Conservation (phyloP, 2,888 invertebrate species). For the Diadegma fenestrale region DNA sequence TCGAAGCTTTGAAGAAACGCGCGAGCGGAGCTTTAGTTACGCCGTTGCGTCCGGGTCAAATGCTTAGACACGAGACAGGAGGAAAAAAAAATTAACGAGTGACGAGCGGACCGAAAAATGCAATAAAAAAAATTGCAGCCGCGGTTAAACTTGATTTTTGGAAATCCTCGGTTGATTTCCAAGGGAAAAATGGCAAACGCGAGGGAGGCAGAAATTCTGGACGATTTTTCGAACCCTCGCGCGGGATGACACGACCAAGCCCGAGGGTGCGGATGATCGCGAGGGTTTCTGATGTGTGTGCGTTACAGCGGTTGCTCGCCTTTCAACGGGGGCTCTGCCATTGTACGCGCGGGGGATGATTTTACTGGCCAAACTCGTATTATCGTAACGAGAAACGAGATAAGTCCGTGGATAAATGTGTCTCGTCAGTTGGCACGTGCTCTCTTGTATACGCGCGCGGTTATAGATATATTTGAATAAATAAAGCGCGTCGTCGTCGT, state of each 20-base stretch:
- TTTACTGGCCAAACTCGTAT: constrained; percentile 74
- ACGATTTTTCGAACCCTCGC: constrained; percentile 33
- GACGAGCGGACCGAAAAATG: constrained; percentile 3
- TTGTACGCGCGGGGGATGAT: constrained; percentile 74
- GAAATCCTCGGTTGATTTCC: neutral
- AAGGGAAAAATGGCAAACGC: neutral
- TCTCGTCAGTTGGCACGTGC: constrained; percentile 67
- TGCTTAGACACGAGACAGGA: constrained; percentile 33
- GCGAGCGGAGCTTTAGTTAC: neutral
- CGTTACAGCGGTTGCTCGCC: constrained; percentile 71
- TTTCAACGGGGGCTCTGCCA: constrained; percentile 80
- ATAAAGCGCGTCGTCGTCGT: neutral
- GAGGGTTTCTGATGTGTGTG: constrained; percentile 40
- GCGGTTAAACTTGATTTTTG: neutral
- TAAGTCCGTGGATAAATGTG: constrained; percentile 77
- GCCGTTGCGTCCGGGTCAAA: constrained; percentile 18
- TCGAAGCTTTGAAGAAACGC: too few relatives aligned
- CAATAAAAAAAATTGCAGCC: neutral
- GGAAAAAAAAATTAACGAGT: constrained; percentile 4
- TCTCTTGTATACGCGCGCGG: constrained; percentile 12
- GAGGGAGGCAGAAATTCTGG: neutral
- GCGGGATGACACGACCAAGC: constrained; percentile 21
- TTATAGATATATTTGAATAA: constrained; percentile 11
- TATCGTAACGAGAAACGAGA: constrained; percentile 79
- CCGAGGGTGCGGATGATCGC: neutral